Conservation (phyloP, 1,140 invertebrate genomes). For the Thaumetopoea pityocampa region DNA sequence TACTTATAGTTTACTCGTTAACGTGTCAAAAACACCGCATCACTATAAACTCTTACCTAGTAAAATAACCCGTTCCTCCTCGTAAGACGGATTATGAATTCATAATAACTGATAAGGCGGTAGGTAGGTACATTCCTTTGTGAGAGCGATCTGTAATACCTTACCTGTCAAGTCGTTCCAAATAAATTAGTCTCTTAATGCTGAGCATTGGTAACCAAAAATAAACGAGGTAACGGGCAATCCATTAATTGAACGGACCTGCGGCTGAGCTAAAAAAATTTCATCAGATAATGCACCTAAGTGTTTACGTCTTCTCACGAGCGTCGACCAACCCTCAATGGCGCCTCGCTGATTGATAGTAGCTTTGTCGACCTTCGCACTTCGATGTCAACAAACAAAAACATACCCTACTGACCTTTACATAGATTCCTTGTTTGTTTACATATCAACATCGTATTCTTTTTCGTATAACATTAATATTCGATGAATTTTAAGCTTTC, state of each 20-base stretch:
- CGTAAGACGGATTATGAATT: conserved; percentile 9
- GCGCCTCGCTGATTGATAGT: conserved; percentile 73
- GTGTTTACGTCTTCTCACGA: conserved; percentile 75
- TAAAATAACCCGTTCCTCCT: too few relatives aligned
- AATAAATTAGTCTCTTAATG: conserved; percentile 66
- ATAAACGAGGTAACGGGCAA: conserved; percentile 72
- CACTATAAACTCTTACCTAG: too few relatives aligned
- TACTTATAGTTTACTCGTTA: conserved; percentile 11
- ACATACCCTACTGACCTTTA: conserved; percentile 21
- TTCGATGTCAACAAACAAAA: conserved; percentile 24
- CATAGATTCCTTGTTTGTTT: conserved; percentile 19
- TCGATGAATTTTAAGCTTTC: conserved; percentile 25
- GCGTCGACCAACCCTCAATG: conserved; percentile 68
- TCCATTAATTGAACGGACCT: conserved; percentile 72
- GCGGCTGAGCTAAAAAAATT: conserved; percentile 63
- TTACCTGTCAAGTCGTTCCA: conserved; percentile 60
- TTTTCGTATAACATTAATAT: conserved; percentile 15
- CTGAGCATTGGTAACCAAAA: conserved; percentile 59
- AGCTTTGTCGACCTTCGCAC: conserved; percentile 58
- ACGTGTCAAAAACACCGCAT: conserved; percentile 7
- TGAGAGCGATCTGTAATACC: conserved; percentile 41
- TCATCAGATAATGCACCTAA: conserved; percentile 72
- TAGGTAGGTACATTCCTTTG: conserved; percentile 26
- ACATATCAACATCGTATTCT: conserved; percentile 4
- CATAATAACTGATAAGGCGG: conserved; percentile 29